Percentiles rank a stretch among this genome's conserved stretches.
phyloP scores from a whole-genome alignment of 2,888 invertebrate species.

The Stegophylla sp. region DNA sequence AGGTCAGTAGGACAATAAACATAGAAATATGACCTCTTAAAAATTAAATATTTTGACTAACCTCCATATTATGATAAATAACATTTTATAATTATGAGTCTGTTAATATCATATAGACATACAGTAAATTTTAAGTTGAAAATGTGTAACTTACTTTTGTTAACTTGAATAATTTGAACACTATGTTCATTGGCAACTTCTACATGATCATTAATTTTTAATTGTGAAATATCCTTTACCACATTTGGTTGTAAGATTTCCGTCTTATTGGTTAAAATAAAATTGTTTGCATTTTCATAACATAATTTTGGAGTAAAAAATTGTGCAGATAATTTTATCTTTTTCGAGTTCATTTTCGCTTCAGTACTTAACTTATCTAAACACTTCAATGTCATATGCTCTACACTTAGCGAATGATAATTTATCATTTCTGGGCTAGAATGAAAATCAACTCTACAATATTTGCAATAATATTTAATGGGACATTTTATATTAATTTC shows the following conservation, averaged over 20 bases:
- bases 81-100: too few species aligned
- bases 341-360: not conserved
- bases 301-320: too few species aligned
- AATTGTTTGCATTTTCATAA: not conserved
- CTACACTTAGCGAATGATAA: slow-evolving; percentile 44
- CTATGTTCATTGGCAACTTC: not conserved
- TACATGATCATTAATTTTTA: not conserved
- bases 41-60: too few species aligned
- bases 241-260: too few species aligned
- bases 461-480: slow-evolving; percentile 24
- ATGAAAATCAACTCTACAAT: slow-evolving; percentile 22
- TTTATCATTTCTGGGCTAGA: slow-evolving; percentile 21
- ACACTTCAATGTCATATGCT: slow-evolving; percentile 36
- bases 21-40: too few species aligned
- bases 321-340: not conserved
- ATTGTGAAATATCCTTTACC: not conserved
- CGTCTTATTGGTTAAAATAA: not conserved
- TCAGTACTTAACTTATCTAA: not conserved
- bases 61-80: too few species aligned
- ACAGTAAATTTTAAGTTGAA: too few species aligned
- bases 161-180: not conserved
- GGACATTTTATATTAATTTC: not conserved
- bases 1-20: too few species aligned
- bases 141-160: slow-evolving; percentile 9
- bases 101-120: too few species aligned